Evolutionary conservation across 1,140 invertebrate species (phyloP).

Genomic region (Mya arenaria): DNA sequence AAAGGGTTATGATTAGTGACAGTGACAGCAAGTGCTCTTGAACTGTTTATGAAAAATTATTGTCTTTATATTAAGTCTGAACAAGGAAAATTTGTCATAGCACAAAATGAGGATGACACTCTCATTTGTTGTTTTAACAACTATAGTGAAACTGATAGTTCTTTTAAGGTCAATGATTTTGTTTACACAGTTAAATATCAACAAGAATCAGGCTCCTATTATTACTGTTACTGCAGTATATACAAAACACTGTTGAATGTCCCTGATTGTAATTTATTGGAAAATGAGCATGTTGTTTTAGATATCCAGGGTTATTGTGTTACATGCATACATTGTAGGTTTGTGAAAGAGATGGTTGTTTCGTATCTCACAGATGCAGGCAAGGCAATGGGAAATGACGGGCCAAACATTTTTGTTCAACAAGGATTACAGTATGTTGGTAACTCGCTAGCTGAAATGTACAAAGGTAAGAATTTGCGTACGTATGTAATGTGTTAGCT

Average conservation of each 20-base stretch:
- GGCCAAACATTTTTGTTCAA: background rate
- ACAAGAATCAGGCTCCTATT: background rate
- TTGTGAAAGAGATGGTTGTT: background rate
- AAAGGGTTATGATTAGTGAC: too few relatives aligned
- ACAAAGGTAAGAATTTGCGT: background rate
- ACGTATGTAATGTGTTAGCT: slow-evolving; percentile 27
- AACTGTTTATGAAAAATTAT: too few relatives aligned
- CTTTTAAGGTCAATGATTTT: background rate
- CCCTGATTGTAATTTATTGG: background rate
- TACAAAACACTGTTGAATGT: slow-evolving; percentile 5
- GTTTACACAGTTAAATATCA: background rate
- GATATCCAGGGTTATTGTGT: background rate
- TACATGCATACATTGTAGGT: slow-evolving; percentile 48
- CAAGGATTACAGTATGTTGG: background rate
- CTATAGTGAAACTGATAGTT: slow-evolving; percentile 23
- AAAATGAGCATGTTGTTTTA: background rate
- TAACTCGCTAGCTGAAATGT: background rate
- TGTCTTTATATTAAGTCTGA: too few relatives aligned
- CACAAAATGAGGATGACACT: background rate
- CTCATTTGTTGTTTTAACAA: background rate
- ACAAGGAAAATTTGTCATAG: background rate
- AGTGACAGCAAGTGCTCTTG: too few relatives aligned
- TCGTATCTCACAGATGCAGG: background rate
- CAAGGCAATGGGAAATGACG: background rate
- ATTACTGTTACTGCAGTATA: slow-evolving; percentile 18